Base-by-base conservation (phyloP, 2,113 vertebrate species). In the Cryptotis parvus region DNA sequence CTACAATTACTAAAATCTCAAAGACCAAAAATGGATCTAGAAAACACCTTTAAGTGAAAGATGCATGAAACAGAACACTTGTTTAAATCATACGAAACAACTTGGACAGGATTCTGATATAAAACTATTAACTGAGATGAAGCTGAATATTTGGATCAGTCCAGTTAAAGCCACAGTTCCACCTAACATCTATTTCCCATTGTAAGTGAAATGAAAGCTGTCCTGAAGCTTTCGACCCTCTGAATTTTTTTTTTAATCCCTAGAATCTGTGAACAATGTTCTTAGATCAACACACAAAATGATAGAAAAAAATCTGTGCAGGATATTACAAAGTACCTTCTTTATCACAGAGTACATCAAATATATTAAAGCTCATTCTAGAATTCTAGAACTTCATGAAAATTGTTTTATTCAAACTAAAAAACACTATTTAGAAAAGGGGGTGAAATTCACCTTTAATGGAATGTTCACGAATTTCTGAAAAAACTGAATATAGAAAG, bases 111-210 rank as follows among this genome's bases (percentile, higher is more conserved):
- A 90, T 77, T 96, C 91, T 93, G 87, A 94, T n/a, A 86, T 0
- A 93, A 89, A 96, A 95, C 95, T 72, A 7, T 29, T 0, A 0
- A 83, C 8, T 92, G 78, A 96, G 92, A 92, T 93, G 92, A 96
- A 94, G 85, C 33, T 93, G 78, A 94, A 91, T 43, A 45, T 86
- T 22, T 87, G 78, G 72, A 91, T 95, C 77, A 74, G 39, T 91
- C 63, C 87, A 97, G 74, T 83, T 89, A 92, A 58, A 92, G 63
- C 75, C 94, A 63, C 15, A 74, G 27, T 9, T 52, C 37, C 65
- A 92, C 73, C 84, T 68, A 89, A 95, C 85, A 76, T 22, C 4
- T 41, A 74, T 66, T 92, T 97, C 93, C 96, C 96, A 97, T 97
- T 92, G 76, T 91, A 81, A 58, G 80, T 15, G 61, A 94, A 90